Base-by-base conservation (phyloP, 2,888 invertebrate species). In the Suillia variegata region DNA sequence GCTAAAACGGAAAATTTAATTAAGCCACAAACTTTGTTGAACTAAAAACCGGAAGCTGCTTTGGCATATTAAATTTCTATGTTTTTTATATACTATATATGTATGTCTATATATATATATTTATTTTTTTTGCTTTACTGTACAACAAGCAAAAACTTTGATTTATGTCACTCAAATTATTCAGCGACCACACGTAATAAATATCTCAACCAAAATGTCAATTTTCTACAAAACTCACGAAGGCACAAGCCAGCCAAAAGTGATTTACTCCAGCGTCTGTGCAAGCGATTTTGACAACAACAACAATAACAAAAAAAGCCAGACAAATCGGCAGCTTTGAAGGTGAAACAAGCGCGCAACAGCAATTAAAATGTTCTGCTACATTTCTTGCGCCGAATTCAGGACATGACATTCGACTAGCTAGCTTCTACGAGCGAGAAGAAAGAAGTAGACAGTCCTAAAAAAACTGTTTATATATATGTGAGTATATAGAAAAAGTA, bases 151-250 rank as follows among this genome's bases (percentile, higher is more conserved):
- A 45, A 20, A 45, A 8, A 15, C 31, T 51, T 65, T 70, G 78
- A 79, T 79, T 78, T 77, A 77, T 75, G 73, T 70, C 68, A 62
- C 65, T 64, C 65, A 71, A 71, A 77, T 78, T 74, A 75, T 78
- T 74, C 78, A 75, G 63, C 71, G 77, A 79, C 79, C 77, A 78
- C 77, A 78, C 77, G 71, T 78, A 77, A 78, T 78, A 78, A 79
- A 78, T 79, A 75, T 69, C 61, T 58, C 45, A 49, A 56, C 54
- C 59, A 60, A 67, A 64, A 65, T 67, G 63, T 61, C 67, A 67
- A 66, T 64, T 61, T 61, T 45, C 6, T 12, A 12, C 17, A 12
- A 2, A 22, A n/a, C n/a, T n/a, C n/a, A n/a, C n/a, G n/a, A n/a
- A n/a, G n/a, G 34, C 45, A 60, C 61, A 59, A 45, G 45, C 18